Evolutionary conservation across 2,113 vertebrate species (phyloP).

Genomic region (Pseudorasbora parva): DNA sequence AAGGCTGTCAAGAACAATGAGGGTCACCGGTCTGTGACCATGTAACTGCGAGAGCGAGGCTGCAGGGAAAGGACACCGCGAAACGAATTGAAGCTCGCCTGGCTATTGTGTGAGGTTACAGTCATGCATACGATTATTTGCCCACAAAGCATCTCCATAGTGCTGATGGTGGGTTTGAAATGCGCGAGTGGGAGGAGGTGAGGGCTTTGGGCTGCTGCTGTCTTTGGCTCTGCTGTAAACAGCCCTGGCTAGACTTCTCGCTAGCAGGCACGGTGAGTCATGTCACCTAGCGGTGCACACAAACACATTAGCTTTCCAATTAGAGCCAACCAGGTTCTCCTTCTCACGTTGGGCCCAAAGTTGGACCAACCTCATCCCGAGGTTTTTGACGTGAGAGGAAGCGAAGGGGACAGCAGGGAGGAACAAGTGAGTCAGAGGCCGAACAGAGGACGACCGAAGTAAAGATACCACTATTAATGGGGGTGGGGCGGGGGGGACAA

Average conservation of each 20-base stretch:
- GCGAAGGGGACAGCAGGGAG: slow-evolving; percentile 41
- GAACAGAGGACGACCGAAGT: slow-evolving; percentile 14
- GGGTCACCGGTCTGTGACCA: slow-evolving; percentile 38
- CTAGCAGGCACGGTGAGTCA: slow-evolving; percentile 48
- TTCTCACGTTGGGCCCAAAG: background rate
- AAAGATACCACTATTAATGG: slow-evolving; percentile 6
- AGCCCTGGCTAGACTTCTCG: slow-evolving; percentile 28
- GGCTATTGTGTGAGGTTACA: slow-evolving; percentile 44
- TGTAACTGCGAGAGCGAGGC: slow-evolving; percentile 25
- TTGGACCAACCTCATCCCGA: slow-evolving; percentile 18
- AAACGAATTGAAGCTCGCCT: slow-evolving; percentile 37
- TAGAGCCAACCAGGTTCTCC: slow-evolving; percentile 47
- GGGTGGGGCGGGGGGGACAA: background rate
- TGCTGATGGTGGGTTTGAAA: slow-evolving; percentile 35
- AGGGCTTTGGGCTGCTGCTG: slow-evolving; percentile 18
- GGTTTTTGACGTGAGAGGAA: slow-evolving; percentile 47
- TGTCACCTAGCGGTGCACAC: slow-evolving; percentile 50
- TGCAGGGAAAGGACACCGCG: slow-evolving; percentile 5
- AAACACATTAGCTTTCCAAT: slow-evolving; percentile 62
- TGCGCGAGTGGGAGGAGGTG: slow-evolving; percentile 32
- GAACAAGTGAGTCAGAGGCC: slow-evolving; percentile 45
- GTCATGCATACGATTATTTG: slow-evolving; percentile 29
- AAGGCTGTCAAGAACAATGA: slow-evolving; percentile 51
- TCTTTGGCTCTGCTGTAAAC: slow-evolving; percentile 39
- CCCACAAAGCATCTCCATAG: slow-evolving; percentile 41